Evolutionary conservation across 2,797 vertebrate genomes (phyloP).

Genomic region (Bradypodion ventrale): DNA sequence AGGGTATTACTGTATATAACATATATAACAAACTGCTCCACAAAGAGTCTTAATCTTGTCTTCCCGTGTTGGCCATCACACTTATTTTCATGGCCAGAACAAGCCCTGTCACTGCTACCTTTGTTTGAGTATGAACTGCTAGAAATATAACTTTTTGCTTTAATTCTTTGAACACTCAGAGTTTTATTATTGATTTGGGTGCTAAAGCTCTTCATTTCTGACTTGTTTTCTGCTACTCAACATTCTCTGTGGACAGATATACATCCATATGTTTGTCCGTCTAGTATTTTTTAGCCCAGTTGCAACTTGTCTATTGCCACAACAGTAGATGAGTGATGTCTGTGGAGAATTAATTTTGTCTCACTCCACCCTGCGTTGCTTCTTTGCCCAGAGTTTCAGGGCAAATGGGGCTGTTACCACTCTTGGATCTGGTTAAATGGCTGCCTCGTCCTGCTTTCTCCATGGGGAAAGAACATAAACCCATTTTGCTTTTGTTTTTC

Average conservation of each 20-base stretch:
- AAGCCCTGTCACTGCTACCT: neutral
- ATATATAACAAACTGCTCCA: neutral
- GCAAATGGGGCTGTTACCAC: neutral
- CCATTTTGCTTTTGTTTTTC: conserved; percentile 14
- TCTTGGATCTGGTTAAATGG: neutral
- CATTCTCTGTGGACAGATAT: neutral
- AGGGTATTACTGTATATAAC: no score
- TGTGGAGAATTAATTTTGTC: neutral
- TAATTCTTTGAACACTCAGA: neutral
- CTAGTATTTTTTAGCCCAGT: neutral
- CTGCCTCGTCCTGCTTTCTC: neutral
- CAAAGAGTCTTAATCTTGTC: neutral
- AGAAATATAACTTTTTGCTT: neutral
- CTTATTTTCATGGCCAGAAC: neutral
- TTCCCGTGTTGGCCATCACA: no score
- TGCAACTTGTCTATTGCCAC: neutral
- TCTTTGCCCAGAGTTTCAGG: conserved; percentile 2
- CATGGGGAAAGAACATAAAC: conserved; percentile 12
- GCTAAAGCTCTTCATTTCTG: neutral
- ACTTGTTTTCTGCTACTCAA: neutral
- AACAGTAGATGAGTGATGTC: neutral
- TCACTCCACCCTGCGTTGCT: neutral
- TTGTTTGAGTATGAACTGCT: neutral
- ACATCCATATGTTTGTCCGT: neutral
- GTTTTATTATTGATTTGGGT: neutral